Evolutionary conservation across 2,113 vertebrate species (phyloP).

Genomic region (Panthera uncia): DNA sequence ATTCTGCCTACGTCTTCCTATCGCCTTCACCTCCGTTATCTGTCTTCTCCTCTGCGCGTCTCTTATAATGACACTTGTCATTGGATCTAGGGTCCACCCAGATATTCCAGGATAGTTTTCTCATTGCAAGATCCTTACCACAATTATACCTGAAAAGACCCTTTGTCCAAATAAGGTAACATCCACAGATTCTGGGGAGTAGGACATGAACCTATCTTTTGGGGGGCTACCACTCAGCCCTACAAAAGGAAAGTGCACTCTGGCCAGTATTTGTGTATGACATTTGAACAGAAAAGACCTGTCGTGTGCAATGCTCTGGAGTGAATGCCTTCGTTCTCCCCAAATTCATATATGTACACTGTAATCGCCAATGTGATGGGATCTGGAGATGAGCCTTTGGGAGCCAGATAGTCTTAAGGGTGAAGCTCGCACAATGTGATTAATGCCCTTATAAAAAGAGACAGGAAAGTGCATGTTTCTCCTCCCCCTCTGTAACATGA

Average conservation of each 20-base stretch:
- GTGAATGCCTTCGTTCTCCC: not conserved
- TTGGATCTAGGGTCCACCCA: not conserved
- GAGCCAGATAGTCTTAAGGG: not conserved
- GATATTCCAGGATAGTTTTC: not conserved
- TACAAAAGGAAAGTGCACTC: not conserved
- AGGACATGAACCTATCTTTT: not conserved
- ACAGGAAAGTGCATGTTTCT: not conserved
- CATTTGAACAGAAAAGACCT: not conserved
- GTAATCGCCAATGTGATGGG: not conserved
- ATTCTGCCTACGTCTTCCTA: not conserved
- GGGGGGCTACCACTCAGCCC: not conserved
- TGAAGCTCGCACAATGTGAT: not conserved
- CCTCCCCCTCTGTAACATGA: not conserved
- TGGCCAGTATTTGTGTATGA: not conserved
- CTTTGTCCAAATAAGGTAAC: not conserved
- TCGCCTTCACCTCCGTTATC: not conserved
- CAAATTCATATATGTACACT: not conserved
- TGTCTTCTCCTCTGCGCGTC: not conserved
- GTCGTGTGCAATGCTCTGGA: not conserved
- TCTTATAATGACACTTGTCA: not conserved
- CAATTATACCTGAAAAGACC: not conserved
- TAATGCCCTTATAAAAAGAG: not conserved
- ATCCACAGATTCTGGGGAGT: not conserved
- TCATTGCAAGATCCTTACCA: not conserved
- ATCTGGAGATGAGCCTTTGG: not conserved